Evolutionary conservation across 2,888 invertebrate genomes (phyloP).

Genomic region (Seira musarum): DNA sequence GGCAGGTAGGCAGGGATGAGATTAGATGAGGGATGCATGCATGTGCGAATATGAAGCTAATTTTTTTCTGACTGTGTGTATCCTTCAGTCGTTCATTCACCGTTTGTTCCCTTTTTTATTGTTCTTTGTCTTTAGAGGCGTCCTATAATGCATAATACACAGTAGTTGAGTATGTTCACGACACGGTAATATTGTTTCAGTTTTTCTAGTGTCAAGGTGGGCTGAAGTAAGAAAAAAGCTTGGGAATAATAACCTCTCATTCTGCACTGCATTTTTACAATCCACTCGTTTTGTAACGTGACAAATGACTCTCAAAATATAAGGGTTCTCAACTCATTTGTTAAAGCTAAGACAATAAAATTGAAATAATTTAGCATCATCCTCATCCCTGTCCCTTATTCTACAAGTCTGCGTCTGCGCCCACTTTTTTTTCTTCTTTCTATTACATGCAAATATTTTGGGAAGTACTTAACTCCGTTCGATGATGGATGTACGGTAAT

Average conservation of each 20-base stretch:
- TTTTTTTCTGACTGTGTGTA: conserved; percentile 4
- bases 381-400: not conserved
- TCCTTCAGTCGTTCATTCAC: conserved; percentile 58
- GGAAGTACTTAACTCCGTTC: too few relatives aligned
- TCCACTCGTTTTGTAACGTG: not conserved
- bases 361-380: not conserved
- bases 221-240: conserved; percentile 44
- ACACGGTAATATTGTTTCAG: conserved; percentile 52
- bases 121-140: conserved; percentile 42
- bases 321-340: not conserved
- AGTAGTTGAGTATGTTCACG: conserved; percentile 14
- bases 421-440: too few relatives aligned
- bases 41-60: not conserved
- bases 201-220: conserved; percentile 57
- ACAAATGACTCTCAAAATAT: not conserved
- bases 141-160: not conserved
- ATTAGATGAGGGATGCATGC: not conserved
- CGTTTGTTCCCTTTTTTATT: conserved; percentile 56
- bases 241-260: not conserved
- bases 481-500: too few relatives aligned
- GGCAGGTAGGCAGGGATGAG: not conserved
- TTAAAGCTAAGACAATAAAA: too few relatives aligned
- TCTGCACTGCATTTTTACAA: not conserved
- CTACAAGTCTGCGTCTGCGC: too few relatives aligned
- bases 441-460: too few relatives aligned